Conservation (phyloP, 2,888 invertebrate species). For the Notodonta dromedarius region DNA sequence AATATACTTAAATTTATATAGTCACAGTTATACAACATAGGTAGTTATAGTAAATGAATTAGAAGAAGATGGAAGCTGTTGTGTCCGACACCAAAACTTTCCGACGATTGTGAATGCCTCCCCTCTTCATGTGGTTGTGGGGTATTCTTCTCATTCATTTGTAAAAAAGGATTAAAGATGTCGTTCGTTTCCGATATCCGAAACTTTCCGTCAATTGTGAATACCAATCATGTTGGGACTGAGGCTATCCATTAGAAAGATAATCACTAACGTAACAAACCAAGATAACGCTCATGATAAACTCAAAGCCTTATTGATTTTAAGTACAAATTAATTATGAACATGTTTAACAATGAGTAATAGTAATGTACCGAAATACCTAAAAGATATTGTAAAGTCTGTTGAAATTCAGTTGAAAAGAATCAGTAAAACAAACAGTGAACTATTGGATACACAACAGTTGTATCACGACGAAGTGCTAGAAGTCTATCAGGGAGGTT, state of each 20-base stretch:
- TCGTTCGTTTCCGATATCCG: too few species aligned
- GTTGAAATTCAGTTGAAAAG: conserved; percentile 52
- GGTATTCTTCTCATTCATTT: too few species aligned
- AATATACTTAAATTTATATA: too few species aligned
- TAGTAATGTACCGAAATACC: conserved; percentile 56
- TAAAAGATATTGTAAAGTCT: conserved; percentile 59
- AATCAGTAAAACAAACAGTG: conserved; percentile 52
- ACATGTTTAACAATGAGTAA: conserved; percentile 18
- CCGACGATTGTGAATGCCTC: too few species aligned
- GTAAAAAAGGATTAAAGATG: too few species aligned
- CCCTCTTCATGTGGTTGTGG: too few species aligned
- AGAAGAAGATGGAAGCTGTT: too few species aligned
- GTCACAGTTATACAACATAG: too few species aligned
- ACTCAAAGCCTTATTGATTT: neutral
- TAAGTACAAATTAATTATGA: neutral
- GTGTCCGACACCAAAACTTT: too few species aligned
- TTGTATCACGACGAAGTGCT: conserved; percentile 61
- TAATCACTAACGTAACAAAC: conserved; percentile 65
- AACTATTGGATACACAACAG: conserved; percentile 62
- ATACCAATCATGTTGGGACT: too few species aligned
- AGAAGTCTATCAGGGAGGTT: conserved; percentile 69
- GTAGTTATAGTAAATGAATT: too few species aligned
- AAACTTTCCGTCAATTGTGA: too few species aligned
- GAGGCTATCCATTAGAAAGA: conserved; percentile 28
- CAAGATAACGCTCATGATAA: conserved; percentile 18